phyloP scores from a whole-genome alignment of 2,113 vertebrate genomes.

The Amazona guildingii region DNA sequence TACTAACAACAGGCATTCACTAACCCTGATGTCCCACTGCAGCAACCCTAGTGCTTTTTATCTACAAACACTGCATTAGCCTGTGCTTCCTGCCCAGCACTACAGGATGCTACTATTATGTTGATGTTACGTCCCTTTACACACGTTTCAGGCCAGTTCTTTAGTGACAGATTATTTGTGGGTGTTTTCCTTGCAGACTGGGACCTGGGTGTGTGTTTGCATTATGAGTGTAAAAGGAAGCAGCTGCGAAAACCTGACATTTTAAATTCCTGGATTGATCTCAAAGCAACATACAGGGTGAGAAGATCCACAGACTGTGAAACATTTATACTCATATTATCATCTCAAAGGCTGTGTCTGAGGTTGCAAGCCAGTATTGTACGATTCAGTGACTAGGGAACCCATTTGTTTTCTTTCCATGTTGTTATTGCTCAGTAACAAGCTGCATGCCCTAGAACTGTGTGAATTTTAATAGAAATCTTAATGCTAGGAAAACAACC shows the following conservation, averaged over 20 bases:
- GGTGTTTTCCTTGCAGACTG: slow-evolving; percentile 80
- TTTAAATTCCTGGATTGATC: slow-evolving; percentile 94
- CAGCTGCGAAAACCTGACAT: slow-evolving; percentile 86
- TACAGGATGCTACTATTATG: background rate
- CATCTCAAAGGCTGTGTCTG: background rate
- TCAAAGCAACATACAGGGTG: slow-evolving; percentile 91
- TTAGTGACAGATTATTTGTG: background rate
- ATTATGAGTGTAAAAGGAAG: slow-evolving; percentile 94
- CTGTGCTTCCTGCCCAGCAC: background rate
- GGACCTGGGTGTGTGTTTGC: slow-evolving; percentile 94
- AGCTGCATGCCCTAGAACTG: background rate
- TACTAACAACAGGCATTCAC: background rate
- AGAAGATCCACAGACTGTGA: background rate
- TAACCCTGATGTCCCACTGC: background rate
- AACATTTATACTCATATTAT: background rate
- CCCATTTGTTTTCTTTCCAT: background rate
- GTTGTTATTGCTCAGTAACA: background rate
- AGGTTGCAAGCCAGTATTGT: background rate
- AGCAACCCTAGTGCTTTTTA: background rate
- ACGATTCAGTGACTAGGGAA: background rate
- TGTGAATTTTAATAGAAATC: background rate
- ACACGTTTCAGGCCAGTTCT: background rate
- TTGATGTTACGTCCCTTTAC: background rate
- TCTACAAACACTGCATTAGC: background rate
- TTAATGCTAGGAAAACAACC: background rate